phyloP scores from a whole-genome alignment of 35 echinoderm and acorn worm species.

The Heliocidaris tuberculata region DNA sequence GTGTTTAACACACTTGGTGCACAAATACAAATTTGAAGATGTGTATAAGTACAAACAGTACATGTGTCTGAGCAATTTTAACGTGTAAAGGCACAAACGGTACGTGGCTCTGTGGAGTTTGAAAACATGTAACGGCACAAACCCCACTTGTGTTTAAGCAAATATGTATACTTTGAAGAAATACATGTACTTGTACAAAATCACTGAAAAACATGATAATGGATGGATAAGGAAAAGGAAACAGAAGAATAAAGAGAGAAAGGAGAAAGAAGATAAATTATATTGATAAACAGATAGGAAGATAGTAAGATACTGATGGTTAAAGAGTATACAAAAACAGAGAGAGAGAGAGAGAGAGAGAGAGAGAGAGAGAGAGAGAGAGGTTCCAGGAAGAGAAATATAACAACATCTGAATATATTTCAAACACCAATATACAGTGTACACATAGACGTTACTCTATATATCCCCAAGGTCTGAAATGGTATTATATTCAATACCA shows the following conservation, averaged over 20 bases:
- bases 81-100: neutral
- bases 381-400: neutral
- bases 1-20: neutral
- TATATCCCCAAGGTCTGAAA: neutral
- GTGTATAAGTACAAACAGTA: neutral
- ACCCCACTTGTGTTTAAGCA: neutral
- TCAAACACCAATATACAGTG: neutral
- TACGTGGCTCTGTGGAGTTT: too few species aligned
- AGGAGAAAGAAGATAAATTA: neutral
- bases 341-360: neutral
- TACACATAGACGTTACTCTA: neutral
- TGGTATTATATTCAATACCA: neutral
- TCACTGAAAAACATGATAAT: neutral
- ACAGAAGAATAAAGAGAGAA: neutral
- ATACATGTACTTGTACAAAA: neutral
- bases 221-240: neutral
- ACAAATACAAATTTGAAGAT: neutral
- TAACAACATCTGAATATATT: neutral
- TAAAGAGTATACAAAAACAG: neutral
- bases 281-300: neutral
- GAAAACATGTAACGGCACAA: neutral
- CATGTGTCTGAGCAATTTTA: neutral
- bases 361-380: neutral
- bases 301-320: neutral
- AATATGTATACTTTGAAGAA: neutral